phyloP scores from a whole-genome alignment of 1,140 invertebrate species.

The Thaumatotibia leucotreta region DNA sequence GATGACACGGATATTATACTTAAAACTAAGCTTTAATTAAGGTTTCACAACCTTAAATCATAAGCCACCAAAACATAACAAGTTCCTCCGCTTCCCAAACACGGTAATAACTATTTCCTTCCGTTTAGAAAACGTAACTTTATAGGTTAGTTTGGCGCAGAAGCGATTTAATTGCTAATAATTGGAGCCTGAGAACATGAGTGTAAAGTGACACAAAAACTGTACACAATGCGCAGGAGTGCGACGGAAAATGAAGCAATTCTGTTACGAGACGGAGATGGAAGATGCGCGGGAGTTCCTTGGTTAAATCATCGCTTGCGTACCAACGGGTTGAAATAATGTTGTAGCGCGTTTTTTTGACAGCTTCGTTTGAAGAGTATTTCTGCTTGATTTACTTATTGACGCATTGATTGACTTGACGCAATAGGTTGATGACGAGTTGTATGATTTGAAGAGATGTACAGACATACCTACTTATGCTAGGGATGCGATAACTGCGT shows the following conservation, averaged over 20 bases:
- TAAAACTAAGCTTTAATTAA: too few species aligned
- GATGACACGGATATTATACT: too few species aligned
- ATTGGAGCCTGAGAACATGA: neutral
- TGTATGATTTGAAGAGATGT: too few species aligned
- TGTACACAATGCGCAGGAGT: neutral
- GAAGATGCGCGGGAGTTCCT: neutral
- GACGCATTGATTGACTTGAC: too few species aligned
- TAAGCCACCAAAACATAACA: neutral
- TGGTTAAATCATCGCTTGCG: neutral
- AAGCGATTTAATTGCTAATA: neutral
- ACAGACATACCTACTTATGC: too few species aligned
- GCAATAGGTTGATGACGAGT: too few species aligned
- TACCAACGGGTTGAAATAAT: neutral
- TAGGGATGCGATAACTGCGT: too few species aligned
- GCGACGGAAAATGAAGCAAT: neutral
- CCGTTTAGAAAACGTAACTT: neutral
- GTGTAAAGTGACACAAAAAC: neutral
- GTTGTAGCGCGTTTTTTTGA: neutral
- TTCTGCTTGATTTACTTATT: too few species aligned
- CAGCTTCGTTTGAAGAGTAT: neutral
- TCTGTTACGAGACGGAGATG: neutral
- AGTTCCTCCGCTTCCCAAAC: neutral
- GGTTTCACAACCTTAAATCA: neutral
- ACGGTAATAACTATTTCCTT: neutral
- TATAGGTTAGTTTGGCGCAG: neutral